Evolutionary conservation across 37 sponge, comb jelly and placozoan species (phyloP), one percentile per base, ranked within the genome.

Genomic region (Geodia barretti): DNA sequence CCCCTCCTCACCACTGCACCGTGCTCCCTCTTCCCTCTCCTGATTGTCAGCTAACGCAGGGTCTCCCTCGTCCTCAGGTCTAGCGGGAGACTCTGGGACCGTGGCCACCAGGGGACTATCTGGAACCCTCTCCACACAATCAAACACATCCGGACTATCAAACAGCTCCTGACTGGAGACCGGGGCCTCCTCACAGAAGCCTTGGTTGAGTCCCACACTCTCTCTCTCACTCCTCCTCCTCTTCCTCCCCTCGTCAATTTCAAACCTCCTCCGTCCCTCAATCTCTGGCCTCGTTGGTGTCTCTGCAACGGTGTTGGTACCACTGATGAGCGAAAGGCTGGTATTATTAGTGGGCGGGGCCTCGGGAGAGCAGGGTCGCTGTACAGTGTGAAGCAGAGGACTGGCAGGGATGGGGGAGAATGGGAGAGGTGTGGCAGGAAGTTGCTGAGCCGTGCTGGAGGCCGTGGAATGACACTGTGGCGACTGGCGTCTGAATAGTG

Each of bases 131-230:
- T 23, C 7, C 9, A 39, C 9, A n/a, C n/a, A n/a, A n/a, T n/a
- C n/a, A 21, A 2, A 39, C 11, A 72, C n/a, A 23, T 77, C 77
- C 4, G 79, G 79, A 79, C 79, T 79, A 29, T 36, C 79, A 68
- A 79, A 79, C 59, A 82, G 64, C 28, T 72, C 73, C 31, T 82
- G 82, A 35, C 64, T 73, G 39, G 73, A 73, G 0, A 59, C 30
- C 23, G 25, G 33, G 14, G 11, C 14, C 54, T 47, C 54, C 7
- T 47, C 54, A 47, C 54, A 47, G 54, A 47, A 47, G 7, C 11
- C 54, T 47, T 47, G 7, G 14, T 47, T 47, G 11, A 47, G 54
- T 47, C 54, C 14, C 54, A 47, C 14, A 14, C 54, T 14, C 54
- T 47, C 54, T 47, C 54, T 47, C n/a, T n/a, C n/a, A n/a, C n/a